These are phyloP conservation scores for Drosophila tripunctata DNA, from an alignment of 2,888 invertebrate species.

Conservation along the genomic window DNA sequence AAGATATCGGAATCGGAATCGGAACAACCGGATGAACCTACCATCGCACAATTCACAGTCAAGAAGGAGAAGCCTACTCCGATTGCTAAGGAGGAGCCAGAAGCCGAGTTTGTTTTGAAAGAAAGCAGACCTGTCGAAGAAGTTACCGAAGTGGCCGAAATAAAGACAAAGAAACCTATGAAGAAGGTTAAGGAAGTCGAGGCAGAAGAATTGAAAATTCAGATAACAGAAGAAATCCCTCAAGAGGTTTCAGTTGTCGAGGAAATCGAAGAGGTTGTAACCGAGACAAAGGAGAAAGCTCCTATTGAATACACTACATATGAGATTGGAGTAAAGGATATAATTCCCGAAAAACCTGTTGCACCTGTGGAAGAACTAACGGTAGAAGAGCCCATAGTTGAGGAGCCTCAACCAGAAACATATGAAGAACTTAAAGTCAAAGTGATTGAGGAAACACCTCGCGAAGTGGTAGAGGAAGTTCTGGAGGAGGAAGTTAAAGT, in stretches of 20 bases:
- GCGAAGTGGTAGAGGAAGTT: constrained; percentile 65
- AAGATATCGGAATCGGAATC: constrained; percentile 50
- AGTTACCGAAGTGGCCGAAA: constrained; percentile 65
- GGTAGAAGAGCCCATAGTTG: constrained; percentile 33
- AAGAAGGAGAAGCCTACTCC: constrained; percentile 60
- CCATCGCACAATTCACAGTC: constrained; percentile 62
- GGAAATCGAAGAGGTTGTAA: constrained; percentile 65
- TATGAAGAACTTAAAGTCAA: constrained; percentile 70
- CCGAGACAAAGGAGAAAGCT: constrained; percentile 45
- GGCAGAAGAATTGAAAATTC: constrained; percentile 74
- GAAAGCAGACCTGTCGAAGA: constrained; percentile 72
- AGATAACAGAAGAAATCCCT: constrained; percentile 73
- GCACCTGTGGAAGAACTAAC: constrained; percentile 47
- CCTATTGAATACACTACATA: constrained; percentile 62
- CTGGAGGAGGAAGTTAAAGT: constrained; percentile 64
- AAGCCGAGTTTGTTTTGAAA: constrained; percentile 63
- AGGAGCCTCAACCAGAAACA: constrained; percentile 50
- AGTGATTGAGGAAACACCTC: constrained; percentile 76
- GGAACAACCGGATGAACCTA: constrained; percentile 55
- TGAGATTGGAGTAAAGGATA: constrained; percentile 71
- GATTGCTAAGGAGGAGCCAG: constrained; percentile 56
- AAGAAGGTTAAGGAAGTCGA: constrained; percentile 72
- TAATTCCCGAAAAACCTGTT: constrained; percentile 51
- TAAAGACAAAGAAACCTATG: constrained; percentile 73
- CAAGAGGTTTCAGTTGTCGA: constrained; percentile 65